phyloP scores from a whole-genome alignment of 2,797 vertebrate species.

The Hippopotamyrus pictus region DNA sequence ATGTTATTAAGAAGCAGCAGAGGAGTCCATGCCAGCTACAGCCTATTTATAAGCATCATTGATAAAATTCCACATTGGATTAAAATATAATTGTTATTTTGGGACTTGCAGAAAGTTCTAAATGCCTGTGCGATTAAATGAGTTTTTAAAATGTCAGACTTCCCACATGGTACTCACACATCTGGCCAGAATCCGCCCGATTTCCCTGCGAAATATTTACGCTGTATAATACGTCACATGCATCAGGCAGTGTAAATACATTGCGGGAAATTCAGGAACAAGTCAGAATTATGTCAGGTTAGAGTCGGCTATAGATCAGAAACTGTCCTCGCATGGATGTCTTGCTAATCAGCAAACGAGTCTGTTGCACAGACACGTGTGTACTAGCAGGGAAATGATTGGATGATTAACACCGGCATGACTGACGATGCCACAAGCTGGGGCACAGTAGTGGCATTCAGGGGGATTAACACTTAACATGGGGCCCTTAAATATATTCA shows the following conservation, averaged over 20 bases:
- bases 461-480: neutral
- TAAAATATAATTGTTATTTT: neutral
- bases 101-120: neutral
- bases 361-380: neutral
- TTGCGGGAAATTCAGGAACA: neutral
- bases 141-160: neutral
- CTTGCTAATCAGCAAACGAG: neutral
- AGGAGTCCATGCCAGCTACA: neutral
- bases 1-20: neutral
- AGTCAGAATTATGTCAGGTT: neutral
- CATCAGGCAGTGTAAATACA: neutral
- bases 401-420: neutral
- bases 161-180: neutral
- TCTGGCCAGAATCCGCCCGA: neutral
- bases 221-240: neutral
- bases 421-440: neutral
- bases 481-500: neutral
- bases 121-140: neutral
- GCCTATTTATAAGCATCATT: conserved; percentile 3
- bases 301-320: neutral
- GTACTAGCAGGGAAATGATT: neutral
- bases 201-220: neutral
- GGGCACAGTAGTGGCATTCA: neutral
- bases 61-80: conserved; percentile 4
- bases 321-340: neutral